Base-by-base conservation (phyloP, 1,140 invertebrate genomes). In the Heliconius melpomene region DNA sequence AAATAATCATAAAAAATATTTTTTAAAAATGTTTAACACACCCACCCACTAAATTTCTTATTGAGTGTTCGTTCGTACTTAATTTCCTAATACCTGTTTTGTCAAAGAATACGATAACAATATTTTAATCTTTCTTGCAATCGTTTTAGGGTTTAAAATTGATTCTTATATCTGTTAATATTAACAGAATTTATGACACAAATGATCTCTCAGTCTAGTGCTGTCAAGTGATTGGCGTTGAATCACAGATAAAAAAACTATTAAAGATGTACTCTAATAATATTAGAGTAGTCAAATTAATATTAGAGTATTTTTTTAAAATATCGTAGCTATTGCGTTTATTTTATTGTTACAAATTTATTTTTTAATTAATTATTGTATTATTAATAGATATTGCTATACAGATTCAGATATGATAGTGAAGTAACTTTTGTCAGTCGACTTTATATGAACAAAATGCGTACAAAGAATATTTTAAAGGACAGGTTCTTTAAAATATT, bases 1-100 rank as follows among this genome's bases (percentile, higher is more conserved):
- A 66, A 66, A 66, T 66, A 13, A 66, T 26, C 2, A 3, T 26
- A 66, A 66, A 66, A 9, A 66, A 26, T 13, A 11, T 26, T 3
- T 66, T 26, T 66, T 26, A 5, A 13, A 66, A 66, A 66, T 66
- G 11, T 66, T 26, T 11, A 29, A 74, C 86, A 87, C 87, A 89
- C 85, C 84, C 86, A 85, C 83, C 79, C 70, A 73, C 76, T 81
- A 72, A 77, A 80, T 86, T 85, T 87, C 83, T 81, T 76, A 81
- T 52, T 74, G 79, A 76, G 72, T 36, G 38, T 80, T 80, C 29
- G 38, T 80, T 80, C 29, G 57, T 66, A 26, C 23, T 66, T 26
- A 11, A 29, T 81, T 87, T 87, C 79, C 75, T 75, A 74, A 76
- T 83, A 66, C n/a, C 76, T 66, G 54, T 78, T 75, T 78, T 70